phyloP scores from a whole-genome alignment of 1,140 invertebrate species.

The Bombyx mori region ASM3026992v2 NC_085117.1:10217001-10217500 shows the following conservation, averaged over 20 bases:
- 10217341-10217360: no score
- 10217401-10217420: no score
- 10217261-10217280: constrained; percentile 89
- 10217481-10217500: no score
- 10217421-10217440: no score
- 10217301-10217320: constrained; percentile 73
- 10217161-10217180: constrained; percentile 10
- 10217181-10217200: background rate
- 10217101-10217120: constrained; percentile 89
- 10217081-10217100: constrained; percentile 82
- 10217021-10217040: constrained; percentile 89
- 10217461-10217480: no score
- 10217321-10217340: no score
- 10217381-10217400: no score
- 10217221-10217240: constrained; percentile 89
- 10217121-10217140: constrained; percentile 67
- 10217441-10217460: no score
- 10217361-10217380: no score
- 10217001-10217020: constrained; percentile 93
- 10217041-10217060: constrained; percentile 91
- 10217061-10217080: constrained; percentile 88
- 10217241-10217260: constrained; percentile 93
- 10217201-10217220: constrained; percentile 50
- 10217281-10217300: constrained; percentile 93
- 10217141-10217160: constrained; percentile 2